Base-by-base conservation (phyloP, 2,888 invertebrate genomes). In the Rhyacophila evoluta region DNA sequence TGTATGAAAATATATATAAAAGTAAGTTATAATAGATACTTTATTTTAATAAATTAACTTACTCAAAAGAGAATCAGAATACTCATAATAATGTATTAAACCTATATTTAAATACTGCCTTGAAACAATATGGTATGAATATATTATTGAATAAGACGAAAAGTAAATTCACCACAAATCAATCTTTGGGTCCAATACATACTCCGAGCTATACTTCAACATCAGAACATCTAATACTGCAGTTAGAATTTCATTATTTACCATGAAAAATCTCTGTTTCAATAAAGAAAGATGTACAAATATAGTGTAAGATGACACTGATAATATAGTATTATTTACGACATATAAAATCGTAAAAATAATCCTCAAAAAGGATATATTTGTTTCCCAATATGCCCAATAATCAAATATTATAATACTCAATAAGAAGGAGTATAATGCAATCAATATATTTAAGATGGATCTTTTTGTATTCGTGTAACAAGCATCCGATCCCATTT, bases 201-300 rank as follows among this genome's bases (percentile, higher is more conserved):
- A 39, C 39, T 39, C 39, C 12, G n/a, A 10, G 12, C n/a, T 39
- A 39, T 39, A 39, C 12, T 39, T 39, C 39, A 39, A 12, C 39
- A 39, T 39, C n/a, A n/a, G 39, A 8, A 33, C 15, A 2, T 74
- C 39, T 25, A 74, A 12, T 36, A 74, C 67, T 1, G 36, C 19
- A 28, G 38, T 12, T 29, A 77, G 27, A 37, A 77, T 73, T 12
- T 68, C 15, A 2, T 73, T 69, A 28, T 77, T 77, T 15, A 77
- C 73, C 12, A 69, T 8, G 8, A 4, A 38, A 38, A 77, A 77
- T 29, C 77, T 73, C n/a, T 67, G 67, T 29, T 77, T 77, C 28
- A 77, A 27, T 12, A 77, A 25, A 6, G 27, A 27, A 10, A 69
- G 5, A n/a, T 73, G 19, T 11, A 36, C 37, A 37, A 36, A 67